phyloP scores from a whole-genome alignment of 1,140 invertebrate genomes.

The Eubasilissa regina region DNA sequence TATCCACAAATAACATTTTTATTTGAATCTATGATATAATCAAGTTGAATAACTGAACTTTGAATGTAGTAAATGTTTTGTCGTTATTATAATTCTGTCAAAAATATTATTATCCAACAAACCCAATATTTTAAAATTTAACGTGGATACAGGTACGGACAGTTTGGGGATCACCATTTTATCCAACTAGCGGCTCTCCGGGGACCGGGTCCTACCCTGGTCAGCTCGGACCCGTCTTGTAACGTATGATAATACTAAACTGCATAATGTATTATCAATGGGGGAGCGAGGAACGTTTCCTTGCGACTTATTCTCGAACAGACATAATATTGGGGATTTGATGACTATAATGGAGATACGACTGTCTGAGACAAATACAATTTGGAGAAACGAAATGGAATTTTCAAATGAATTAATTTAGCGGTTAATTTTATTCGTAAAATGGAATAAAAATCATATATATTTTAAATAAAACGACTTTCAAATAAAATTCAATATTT shows the following conservation, averaged over 20 bases:
- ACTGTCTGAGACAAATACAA: background rate
- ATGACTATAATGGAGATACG: background rate
- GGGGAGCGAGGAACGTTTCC: conserved; percentile 18
- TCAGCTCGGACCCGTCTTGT: conserved; percentile 23
- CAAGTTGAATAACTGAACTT: background rate
- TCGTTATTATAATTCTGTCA: background rate
- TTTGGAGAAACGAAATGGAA: background rate
- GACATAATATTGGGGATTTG: conserved; percentile 26
- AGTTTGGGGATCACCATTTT: background rate
- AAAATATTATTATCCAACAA: background rate
- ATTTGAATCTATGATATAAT: background rate
- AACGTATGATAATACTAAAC: conserved; percentile 57
- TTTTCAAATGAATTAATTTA: too few relatives aligned
- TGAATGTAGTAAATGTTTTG: background rate
- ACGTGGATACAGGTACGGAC: background rate
- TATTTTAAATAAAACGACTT: too few relatives aligned
- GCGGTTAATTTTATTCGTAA: too few relatives aligned
- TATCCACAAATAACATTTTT: background rate
- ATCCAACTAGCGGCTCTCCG: conserved; percentile 15
- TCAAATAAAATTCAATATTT: too few relatives aligned
- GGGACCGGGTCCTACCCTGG: conserved; percentile 36
- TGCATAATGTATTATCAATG: conserved; percentile 54
- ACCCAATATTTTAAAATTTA: background rate
- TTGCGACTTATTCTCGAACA: conserved; percentile 32
- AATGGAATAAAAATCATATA: too few relatives aligned